Base-by-base conservation (phyloP, 1,140 invertebrate genomes). In the Semibalanus balanoides region DNA sequence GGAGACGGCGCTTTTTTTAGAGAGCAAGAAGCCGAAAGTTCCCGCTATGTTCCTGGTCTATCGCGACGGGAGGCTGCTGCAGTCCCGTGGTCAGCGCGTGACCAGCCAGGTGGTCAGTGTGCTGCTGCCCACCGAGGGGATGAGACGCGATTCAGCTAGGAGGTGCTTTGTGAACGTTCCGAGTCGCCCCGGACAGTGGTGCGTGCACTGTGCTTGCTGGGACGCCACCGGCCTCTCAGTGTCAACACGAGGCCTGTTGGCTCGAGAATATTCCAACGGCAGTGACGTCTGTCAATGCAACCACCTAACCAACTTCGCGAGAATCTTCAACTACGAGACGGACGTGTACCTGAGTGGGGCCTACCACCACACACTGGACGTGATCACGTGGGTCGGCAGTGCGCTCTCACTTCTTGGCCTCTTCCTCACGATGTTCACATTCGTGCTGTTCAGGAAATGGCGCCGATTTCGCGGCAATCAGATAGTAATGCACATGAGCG, bases 361-460 rank as follows among this genome's bases (percentile, higher is more conserved):
- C 27, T 79, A 82, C 76, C 73, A 51, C 22, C 19, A 76, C 22
- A 72, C 74, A 27, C 78, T 82, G 7, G 76, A 80, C 30, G 43
- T 79, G 19, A 81, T 82, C 35, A 80, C 81, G 14, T 77, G 77
- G 14, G 75, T 81, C 43, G 81, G 81, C 17, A 79, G 80, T 76
- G 28, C 74, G 0, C 73, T 81, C 0, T 82, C 81, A 19, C 78
- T 81, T 28, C 31, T 80, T 3, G 80, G 81, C 5, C 78, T 81
- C 17, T 43, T 78, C 30, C 69, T 81, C 31, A 80, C 81, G 27
- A 79, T 82, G 35, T 51, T 77, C 17, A 81, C 81, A 7, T 82
- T 81, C 76, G 70, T 78, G 27, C 25, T 80, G 7, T 81, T 81
- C 75, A 79, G 76, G 76, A 80, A 81, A 71, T 82, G 81, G 81